A percentile compares a stretch with the other conserved stretches of the same genome.
Evolutionary conservation across 2,113 vertebrate species (phyloP).

Genomic region (Trogon melanurus): DNA sequence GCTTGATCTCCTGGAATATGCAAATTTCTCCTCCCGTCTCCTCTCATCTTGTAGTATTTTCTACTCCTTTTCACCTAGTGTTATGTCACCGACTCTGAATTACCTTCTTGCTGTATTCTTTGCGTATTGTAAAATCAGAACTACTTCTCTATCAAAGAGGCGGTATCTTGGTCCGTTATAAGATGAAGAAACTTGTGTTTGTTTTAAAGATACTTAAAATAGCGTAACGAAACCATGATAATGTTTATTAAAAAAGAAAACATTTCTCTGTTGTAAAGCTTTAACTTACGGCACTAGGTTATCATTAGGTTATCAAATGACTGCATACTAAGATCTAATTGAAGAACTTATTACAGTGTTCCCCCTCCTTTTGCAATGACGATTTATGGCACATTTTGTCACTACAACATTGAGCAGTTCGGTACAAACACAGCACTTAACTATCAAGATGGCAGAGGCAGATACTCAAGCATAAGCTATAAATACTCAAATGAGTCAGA

Average conservation of each 20-base stretch:
- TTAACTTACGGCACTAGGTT: not conserved
- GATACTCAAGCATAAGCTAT: slow-evolving; percentile 51
- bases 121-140: not conserved
- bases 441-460: slow-evolving; percentile 57
- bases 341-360: slow-evolving; percentile 25
- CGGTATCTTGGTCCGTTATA: not conserved
- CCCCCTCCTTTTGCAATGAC: slow-evolving; percentile 21
- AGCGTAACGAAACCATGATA: slow-evolving; percentile 10
- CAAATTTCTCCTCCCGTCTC: not conserved
- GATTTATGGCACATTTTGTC: slow-evolving; percentile 57
- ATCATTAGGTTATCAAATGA: slow-evolving; percentile 45
- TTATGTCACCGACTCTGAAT: not conserved
- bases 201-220: not conserved
- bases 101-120: not conserved
- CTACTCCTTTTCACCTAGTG: not conserved
- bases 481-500: slow-evolving; percentile 62
- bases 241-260: slow-evolving; percentile 38
- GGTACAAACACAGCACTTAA: slow-evolving; percentile 45
- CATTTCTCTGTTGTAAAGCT: not conserved
- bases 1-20: not conserved
- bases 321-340: slow-evolving; percentile 56
- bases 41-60: not conserved
- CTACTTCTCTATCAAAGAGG: slow-evolving; percentile 12
- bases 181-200: slow-evolving; percentile 41
- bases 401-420: slow-evolving; percentile 30